Base-by-base conservation (phyloP, 2,797 vertebrate species). In the Tapirus indicus region DNA sequence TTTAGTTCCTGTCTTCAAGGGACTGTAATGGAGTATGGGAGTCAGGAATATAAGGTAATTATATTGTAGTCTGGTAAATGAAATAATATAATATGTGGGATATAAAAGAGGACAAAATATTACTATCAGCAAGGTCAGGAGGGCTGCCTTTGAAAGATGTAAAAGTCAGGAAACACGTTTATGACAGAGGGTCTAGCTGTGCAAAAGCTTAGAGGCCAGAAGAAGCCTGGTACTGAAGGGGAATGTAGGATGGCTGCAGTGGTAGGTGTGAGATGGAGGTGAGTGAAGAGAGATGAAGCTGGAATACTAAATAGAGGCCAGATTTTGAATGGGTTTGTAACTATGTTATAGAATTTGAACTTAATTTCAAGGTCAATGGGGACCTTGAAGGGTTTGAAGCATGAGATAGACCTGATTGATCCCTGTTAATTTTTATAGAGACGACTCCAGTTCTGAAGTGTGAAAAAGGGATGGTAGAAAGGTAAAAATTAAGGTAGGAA, bases 351-450 rank as follows among this genome's bases (percentile, higher is more conserved):
- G 38, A 91, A 54, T 88, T 90, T 84, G 38, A 68, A 52, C 27
- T 87, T 88, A 35, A 69, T 94, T 69, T 94, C n/a, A 79, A 60
- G 14, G 62, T 83, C 54, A 78, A 4, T 52, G 17, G 32, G 47
- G 35, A 93, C 56, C 23, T 2, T 58, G 35, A 92, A 80, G 12
- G 16, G 10, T 90, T 92, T 96, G 84, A 96, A 89, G 13, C n/a
- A 79, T 47, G 56, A 91, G 29, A 52, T 68, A 79, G 72, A 82
- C 18, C 7, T 71, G 29, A 97, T 21, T 79, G 35, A 29, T 77
- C 29, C 85, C 52, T 62, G 71, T 52, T 94, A 82, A 86, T 78
- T 49, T 92, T 87, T 80, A 66, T 88, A 91, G 83, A 66, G 29
- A 97, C 78, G 35, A 7, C 32, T 74, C 7, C 82, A 54, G 77